Percentiles rank a stretch among this genome's conserved stretches.
Evolutionary conservation across 2,113 vertebrate species (phyloP).

Genomic region (rabbit (Oryctolagus cuniculus)): DNA sequence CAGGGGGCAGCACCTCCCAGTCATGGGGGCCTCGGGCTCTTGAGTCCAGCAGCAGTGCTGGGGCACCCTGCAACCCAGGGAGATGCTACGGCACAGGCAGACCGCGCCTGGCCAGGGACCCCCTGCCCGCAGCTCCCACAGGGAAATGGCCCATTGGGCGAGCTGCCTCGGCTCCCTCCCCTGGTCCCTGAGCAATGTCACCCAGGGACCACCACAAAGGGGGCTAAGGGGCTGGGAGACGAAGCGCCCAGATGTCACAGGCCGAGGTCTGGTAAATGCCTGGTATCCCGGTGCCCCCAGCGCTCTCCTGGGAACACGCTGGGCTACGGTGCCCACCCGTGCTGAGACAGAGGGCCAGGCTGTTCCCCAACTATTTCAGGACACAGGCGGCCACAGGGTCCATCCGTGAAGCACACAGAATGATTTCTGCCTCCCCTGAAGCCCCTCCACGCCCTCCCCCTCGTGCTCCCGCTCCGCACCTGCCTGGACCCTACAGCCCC

Average conservation of each 20-base stretch:
- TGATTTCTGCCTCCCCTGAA: neutral
- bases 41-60: neutral
- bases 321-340: no score
- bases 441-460: neutral
- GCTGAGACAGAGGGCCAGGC: neutral
- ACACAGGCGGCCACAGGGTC: neutral
- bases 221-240: neutral
- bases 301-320: no score
- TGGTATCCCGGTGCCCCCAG: neutral
- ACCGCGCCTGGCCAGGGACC: rapidly evolving
- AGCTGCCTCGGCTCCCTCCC: no score
- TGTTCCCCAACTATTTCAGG: neutral
- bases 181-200: no score
- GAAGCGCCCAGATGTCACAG: neutral
- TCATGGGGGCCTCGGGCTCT: rapidly evolving
- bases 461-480: neutral
- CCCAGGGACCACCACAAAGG: no score
- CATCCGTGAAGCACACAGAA: neutral
- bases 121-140: neutral
- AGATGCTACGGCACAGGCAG: rapidly evolving
- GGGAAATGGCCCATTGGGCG: neutral
- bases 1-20: constrained; percentile 83
- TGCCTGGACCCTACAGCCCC: rapidly evolving
- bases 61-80: no score
- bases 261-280: neutral